Conservation (phyloP, 2,888 invertebrate species). For the Merodon equestris region DNA sequence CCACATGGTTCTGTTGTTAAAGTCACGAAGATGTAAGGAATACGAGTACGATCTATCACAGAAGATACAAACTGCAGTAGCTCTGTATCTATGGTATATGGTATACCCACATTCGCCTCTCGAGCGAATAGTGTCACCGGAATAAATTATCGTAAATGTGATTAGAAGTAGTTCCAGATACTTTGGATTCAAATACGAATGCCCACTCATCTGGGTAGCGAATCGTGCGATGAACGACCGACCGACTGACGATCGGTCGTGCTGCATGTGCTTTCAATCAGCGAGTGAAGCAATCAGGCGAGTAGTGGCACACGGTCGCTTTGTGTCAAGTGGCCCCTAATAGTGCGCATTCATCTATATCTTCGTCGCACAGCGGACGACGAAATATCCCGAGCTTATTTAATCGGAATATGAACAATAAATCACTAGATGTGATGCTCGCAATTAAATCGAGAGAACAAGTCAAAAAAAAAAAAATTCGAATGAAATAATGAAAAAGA, state of each 20-base stretch:
- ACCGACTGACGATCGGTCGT: too few relatives aligned
- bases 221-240: too few relatives aligned
- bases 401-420: too few relatives aligned
- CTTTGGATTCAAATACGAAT: too few relatives aligned
- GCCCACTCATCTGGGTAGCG: too few relatives aligned
- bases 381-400: too few relatives aligned
- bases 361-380: background rate
- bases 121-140: constrained; percentile 68
- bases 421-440: too few relatives aligned
- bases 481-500: constrained; percentile 2
- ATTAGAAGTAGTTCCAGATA: constrained; percentile 55
- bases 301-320: background rate
- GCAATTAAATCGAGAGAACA: background rate
- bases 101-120: constrained; percentile 41
- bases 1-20: background rate
- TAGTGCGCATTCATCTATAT: background rate
- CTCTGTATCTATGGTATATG: too few relatives aligned
- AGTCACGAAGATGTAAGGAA: too few relatives aligned
- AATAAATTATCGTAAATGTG: constrained; percentile 68
- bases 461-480: background rate
- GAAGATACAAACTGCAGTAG: background rate
- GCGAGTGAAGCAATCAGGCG: background rate
- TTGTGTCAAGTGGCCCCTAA: constrained; percentile 43
- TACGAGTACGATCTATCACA: constrained; percentile 1
- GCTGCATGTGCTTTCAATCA: too few relatives aligned